Evolutionary conservation across 2,888 invertebrate species (phyloP).

Genomic region (Ornithoptera alexandrae): DNA sequence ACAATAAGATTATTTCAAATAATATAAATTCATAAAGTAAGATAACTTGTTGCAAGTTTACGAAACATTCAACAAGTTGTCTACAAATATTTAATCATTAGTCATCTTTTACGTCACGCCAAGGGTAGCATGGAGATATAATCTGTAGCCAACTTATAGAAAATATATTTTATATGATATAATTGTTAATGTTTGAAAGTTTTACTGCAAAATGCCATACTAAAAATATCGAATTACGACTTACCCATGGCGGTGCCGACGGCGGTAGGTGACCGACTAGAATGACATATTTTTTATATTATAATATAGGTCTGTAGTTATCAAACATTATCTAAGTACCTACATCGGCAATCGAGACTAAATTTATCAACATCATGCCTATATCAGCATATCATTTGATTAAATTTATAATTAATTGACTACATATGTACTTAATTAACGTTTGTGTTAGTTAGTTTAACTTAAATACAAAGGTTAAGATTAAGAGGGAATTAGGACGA

Average conservation of each 20-base stretch:
- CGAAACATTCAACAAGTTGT: too few relatives aligned
- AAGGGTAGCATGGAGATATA: too few relatives aligned
- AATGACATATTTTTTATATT: slow-evolving; percentile 29
- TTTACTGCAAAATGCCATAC: too few relatives aligned
- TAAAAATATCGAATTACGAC: slow-evolving; percentile 34
- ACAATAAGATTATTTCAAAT: too few relatives aligned
- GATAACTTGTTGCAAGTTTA: too few relatives aligned
- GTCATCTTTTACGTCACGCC: too few relatives aligned
- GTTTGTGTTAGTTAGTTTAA: neutral
- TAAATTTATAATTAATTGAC: slow-evolving; percentile 26
- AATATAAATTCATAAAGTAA: too few relatives aligned
- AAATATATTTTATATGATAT: too few relatives aligned
- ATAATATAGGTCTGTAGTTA: slow-evolving; percentile 41
- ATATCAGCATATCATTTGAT: slow-evolving; percentile 28
- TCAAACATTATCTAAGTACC: slow-evolving; percentile 28
- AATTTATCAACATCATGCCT: slow-evolving; percentile 43
- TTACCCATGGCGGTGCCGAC: slow-evolving; percentile 59
- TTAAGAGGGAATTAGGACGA: too few relatives aligned
- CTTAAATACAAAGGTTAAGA: neutral
- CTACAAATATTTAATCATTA: too few relatives aligned
- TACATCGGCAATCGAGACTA: slow-evolving; percentile 39
- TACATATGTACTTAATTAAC: neutral
- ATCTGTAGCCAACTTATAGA: too few relatives aligned
- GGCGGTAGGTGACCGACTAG: slow-evolving; percentile 55
- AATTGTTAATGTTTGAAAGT: too few relatives aligned